Base-by-base conservation (phyloP, 1,140 invertebrate species). In the Dreissena polymorpha region DNA sequence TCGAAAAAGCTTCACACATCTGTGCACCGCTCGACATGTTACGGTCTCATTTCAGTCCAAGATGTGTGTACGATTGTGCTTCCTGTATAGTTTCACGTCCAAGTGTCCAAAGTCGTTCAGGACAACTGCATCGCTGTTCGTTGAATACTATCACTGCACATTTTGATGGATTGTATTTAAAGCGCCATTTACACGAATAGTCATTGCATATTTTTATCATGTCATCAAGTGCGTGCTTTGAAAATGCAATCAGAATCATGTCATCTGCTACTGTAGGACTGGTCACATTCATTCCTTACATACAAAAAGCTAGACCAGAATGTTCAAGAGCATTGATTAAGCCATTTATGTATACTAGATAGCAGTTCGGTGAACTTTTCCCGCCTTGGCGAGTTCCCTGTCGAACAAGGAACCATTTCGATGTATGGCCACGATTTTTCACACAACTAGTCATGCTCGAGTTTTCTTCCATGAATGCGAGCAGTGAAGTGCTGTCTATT, bases 191-290 rank as follows among this genome's bases (percentile, higher is more conserved):
- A 57, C 18, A 16, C 21, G 55, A 68, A 70, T 79, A 79, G 5
- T 53, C 23, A 21, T 70, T 8, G 53, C 76, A 79, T 53, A 79
- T 70, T 14, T 23, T 7, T 8, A 81, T 23, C 78, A 72, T 81
- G 16, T 6, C 25, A 8, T 73, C 14, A 3, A 73, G 21, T 13
- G 53, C 78, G n/a, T 18, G 16, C 18, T 27, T 73, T 27, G 78
- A 81, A 64, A 51, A 67, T 27, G 69, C 70, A 10, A 81, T 50
- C 12, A 72, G 50, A 39, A 72, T 18, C 78, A 80, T 80, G 23
- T 80, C 67, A n/a, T 71, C 77, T 27, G 77, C 77, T 27, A 71
- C 53, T 49, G 55, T 71, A 25, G 75, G 75, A 21, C n/a, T 25
- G 53, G 27, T 63, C 23, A 80, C 14, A 13, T 53, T 65, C 23